Evolutionary conservation across 2,888 invertebrate species (phyloP), one percentile per base, ranked within the genome.

Genomic region (Cheilosia soror): DNA sequence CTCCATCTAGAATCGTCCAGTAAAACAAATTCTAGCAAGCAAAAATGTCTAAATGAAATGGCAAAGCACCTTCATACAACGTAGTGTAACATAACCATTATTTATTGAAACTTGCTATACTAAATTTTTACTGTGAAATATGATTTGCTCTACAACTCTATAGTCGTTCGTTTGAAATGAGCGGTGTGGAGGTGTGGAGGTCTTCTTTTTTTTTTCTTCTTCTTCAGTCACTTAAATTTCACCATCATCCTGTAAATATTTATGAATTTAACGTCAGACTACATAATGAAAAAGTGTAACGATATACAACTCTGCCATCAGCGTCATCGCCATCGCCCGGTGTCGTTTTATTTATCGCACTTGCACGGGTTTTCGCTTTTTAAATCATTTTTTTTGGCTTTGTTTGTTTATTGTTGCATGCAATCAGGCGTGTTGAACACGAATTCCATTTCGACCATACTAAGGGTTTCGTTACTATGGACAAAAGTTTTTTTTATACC

Each of bases 361-460:
- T 65, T 51, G 66, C 69, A 69, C 47, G 62, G 57, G 40, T 13
- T 80, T 68, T 49, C 29, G 27, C 42, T 33, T 62, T 4, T 31
- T 20, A 40, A 27, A 20, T 29, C n/a, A 25, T 4, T 51, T 51
- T 27, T 65, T 7, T 27, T 13, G 4, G 40, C 37, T 62, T 63
- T 69, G 49, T 77, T 76, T 82, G 69, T 77, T 76, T 81, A 77
- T 77, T 82, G 77, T 71, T 69, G 69, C 69, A 76, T 81, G 68
- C 69, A 42, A 40, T 82, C 77, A 44, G 69, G 69, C 63, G 65
- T 71, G 65, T 51, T 63, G 69, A 44, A 58, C 55, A 29, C 40
- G 65, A 65, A 53, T 71, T 51, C 51, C 42, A 51, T 68, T 81
- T 71, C 20, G 53, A 7, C 40, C 47, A 49, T 13, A 25, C 9